A percentile compares a stretch with the other conserved stretches of the same genome.
These are phyloP conservation scores for Peucedramus taeniatus DNA, from an alignment of 2,113 vertebrate genomes.

Conservation along the genomic window DNA sequence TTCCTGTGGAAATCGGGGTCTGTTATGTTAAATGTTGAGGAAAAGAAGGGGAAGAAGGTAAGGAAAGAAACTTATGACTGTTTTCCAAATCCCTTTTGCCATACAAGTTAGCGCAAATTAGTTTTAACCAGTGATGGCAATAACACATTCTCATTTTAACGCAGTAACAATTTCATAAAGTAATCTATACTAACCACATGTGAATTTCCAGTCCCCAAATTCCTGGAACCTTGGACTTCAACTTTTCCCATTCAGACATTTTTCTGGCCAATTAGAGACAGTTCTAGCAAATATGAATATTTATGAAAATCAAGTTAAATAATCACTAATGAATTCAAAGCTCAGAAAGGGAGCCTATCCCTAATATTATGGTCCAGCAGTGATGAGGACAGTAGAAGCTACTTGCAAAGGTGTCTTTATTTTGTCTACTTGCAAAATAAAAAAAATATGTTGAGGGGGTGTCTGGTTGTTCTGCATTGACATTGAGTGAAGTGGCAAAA, in stretches of 20 bases:
- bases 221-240: neutral
- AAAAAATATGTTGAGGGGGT: accelerated
- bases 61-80: neutral
- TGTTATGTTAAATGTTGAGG: neutral
- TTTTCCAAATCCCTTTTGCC: neutral
- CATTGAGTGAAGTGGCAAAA: neutral
- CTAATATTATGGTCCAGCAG: neutral
- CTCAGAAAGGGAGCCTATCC: neutral
- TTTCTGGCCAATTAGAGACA: neutral
- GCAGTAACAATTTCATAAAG: neutral
- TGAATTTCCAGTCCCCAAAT: neutral
- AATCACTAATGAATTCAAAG: neutral
- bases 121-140: neutral
- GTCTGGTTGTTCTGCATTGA: neutral
- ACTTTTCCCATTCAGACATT: neutral
- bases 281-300: neutral
- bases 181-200: neutral
- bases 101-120: neutral
- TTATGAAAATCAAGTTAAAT: neutral
- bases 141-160: neutral
- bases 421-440: neutral
- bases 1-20: neutral
- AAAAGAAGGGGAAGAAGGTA: neutral
- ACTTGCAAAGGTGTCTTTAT: neutral
- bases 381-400: neutral